These are phyloP conservation scores for Notodonta ziczac DNA, from an alignment of 2,888 invertebrate species.

Conservation along the genomic window DNA sequence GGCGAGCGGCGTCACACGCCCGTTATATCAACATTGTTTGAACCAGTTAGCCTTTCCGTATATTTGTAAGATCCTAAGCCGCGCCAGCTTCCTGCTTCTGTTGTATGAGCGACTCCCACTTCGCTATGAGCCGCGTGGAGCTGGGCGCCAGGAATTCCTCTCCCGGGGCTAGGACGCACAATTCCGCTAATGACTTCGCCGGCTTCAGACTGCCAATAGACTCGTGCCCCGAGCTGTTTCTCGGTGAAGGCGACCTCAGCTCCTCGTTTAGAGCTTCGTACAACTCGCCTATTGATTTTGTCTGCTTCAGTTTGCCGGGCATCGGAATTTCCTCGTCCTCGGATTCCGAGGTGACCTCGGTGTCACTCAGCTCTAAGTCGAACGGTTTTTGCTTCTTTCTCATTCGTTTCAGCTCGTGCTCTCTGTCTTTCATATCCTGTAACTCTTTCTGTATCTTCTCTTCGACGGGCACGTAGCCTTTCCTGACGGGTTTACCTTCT, in stretches of 20 bases:
- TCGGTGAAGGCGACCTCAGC: slow-evolving; percentile 74
- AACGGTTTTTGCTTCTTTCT: slow-evolving; percentile 86
- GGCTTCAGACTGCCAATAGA: slow-evolving; percentile 84
- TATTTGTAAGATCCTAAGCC: slow-evolving; percentile 55
- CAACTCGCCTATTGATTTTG: slow-evolving; percentile 88
- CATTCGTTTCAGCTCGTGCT: slow-evolving; percentile 90
- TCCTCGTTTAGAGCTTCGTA: slow-evolving; percentile 85
- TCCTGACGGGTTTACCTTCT: slow-evolving; percentile 87
- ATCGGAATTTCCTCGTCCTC: slow-evolving; percentile 85
- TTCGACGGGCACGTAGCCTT: slow-evolving; percentile 93
- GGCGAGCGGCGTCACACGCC: slow-evolving; percentile 43
- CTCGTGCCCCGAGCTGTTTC: slow-evolving; percentile 74
- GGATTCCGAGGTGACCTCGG: slow-evolving; percentile 82
- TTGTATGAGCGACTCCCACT: slow-evolving; percentile 92
- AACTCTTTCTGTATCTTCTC: slow-evolving; percentile 95
- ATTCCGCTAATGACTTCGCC: slow-evolving; percentile 87
- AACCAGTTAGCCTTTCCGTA: slow-evolving; percentile 48
- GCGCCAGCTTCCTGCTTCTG: slow-evolving; percentile 85
- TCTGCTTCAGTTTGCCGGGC: slow-evolving; percentile 86
- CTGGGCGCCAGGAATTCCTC: slow-evolving; percentile 87
- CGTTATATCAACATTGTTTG: slow-evolving; percentile 46
- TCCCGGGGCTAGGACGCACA: slow-evolving; percentile 87
- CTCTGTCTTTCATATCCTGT: slow-evolving; percentile 92
- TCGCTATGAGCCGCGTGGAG: slow-evolving; percentile 89
- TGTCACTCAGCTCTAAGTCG: slow-evolving; percentile 86